These are phyloP conservation scores for Ammodytes dubius DNA, from an alignment of 2,113 vertebrate species.

Conservation along the genomic window DNA sequence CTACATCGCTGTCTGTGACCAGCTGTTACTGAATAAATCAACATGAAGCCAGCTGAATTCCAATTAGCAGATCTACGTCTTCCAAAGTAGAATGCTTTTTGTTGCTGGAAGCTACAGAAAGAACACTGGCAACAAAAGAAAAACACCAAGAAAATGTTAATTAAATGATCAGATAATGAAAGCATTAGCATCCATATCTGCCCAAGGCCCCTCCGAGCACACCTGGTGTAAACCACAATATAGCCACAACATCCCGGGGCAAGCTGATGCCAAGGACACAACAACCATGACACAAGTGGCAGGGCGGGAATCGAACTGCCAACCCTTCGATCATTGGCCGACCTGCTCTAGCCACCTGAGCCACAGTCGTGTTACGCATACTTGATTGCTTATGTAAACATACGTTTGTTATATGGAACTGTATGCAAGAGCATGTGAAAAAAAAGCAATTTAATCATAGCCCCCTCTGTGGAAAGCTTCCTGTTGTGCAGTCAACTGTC, in stretches of 20 bases:
- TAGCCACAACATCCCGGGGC: too few relatives aligned
- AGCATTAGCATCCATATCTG: too few relatives aligned
- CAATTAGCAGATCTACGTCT: conserved; percentile 44
- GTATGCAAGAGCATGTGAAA: conserved; percentile 14
- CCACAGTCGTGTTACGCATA: conserved; percentile 20
- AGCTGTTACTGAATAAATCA: conserved; percentile 70
- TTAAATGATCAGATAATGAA: conserved; percentile 3
- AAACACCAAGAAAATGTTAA: conserved; percentile 11
- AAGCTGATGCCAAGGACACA: too few relatives aligned
- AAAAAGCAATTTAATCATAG: conserved; percentile 29
- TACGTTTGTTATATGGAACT: conserved; percentile 18
- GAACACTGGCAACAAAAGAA: conserved; percentile 2
- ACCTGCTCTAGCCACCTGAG: too few relatives aligned
- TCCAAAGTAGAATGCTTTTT: conserved; percentile 40
- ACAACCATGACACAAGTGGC: too few relatives aligned
- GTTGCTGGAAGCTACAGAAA: conserved; percentile 23
- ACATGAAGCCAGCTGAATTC: conserved; percentile 43
- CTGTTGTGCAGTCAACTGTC: conserved; percentile 63
- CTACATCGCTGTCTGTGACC: conserved; percentile 56
- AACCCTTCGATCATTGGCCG: too few relatives aligned
- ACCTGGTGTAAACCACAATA: too few relatives aligned
- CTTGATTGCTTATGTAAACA: conserved; percentile 39
- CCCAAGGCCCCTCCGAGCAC: too few relatives aligned
- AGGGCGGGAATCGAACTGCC: too few relatives aligned
- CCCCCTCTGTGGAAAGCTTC: conserved; percentile 34